Evolutionary conservation across 2,888 invertebrate species (phyloP).

Genomic region (Drosophila siamana): DNA sequence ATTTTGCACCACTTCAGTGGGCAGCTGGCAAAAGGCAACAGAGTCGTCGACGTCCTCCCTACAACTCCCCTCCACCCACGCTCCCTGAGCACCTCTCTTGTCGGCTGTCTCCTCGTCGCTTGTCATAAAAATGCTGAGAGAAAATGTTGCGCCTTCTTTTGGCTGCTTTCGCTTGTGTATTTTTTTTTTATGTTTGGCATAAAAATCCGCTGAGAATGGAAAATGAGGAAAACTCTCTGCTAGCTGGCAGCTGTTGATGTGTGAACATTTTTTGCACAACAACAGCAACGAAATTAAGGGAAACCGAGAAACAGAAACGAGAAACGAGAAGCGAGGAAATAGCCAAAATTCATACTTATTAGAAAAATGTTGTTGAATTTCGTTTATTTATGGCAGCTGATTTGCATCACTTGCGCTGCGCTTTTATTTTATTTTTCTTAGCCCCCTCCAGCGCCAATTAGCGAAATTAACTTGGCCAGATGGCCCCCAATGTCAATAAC

Average conservation of each 20-base stretch:
- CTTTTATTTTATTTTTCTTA: conserved; percentile 23
- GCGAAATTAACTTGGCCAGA: conserved; percentile 62
- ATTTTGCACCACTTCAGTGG: conserved; percentile 74
- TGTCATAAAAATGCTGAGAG: conserved; percentile 61
- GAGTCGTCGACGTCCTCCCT: conserved; percentile 21
- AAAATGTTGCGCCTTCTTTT: conserved; percentile 61
- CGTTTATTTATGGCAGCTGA: conserved; percentile 51
- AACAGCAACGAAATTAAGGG: conserved; percentile 9
- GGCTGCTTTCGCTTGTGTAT: conserved; percentile 31
- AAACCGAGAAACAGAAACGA: conserved; percentile 2
- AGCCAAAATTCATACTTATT: conserved; percentile 25
- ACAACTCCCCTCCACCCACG: conserved; percentile 4
- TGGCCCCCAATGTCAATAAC: conserved; percentile 43
- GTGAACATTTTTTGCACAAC: conserved; percentile 64
- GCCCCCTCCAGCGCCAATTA: conserved; percentile 62
- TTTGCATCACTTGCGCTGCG: conserved; percentile 45
- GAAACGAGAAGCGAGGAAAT: conserved; percentile 12
- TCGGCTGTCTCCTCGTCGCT: not conserved
- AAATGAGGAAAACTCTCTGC: conserved; percentile 53
- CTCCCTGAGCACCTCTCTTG: not conserved
- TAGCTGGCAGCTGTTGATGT: conserved; percentile 65
- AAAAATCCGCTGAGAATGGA: conserved; percentile 57
- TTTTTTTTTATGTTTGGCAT: conserved; percentile 50
- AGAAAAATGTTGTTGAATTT: conserved; percentile 30
- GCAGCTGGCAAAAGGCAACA: conserved; percentile 51